These are phyloP conservation scores for Myotis myotis DNA, from an alignment of 2,797 vertebrate genomes.

Conservation along the genomic window DNA sequence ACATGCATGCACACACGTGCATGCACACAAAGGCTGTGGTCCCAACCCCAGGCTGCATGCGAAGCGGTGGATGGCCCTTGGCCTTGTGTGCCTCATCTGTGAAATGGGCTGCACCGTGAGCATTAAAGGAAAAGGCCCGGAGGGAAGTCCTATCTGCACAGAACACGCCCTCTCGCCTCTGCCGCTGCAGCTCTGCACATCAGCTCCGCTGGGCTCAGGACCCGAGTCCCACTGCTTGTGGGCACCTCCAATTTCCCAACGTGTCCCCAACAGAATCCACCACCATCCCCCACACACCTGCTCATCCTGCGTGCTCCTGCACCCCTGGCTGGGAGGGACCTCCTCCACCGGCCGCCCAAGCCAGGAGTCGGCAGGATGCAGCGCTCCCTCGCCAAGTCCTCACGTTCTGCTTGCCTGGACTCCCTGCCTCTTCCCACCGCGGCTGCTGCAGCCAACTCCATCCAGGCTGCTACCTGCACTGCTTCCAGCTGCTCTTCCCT, in stretches of 20 bases:
- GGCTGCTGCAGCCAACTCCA: background rate
- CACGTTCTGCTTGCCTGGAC: too few relatives aligned
- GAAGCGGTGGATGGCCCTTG: background rate
- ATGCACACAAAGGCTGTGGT: background rate
- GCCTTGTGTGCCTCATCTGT: background rate
- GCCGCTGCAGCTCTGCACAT: background rate
- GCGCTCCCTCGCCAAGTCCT: background rate
- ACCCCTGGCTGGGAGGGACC: background rate
- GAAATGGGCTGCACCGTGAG: background rate
- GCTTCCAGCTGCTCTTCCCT: background rate
- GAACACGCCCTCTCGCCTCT: background rate
- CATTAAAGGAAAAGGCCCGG: background rate
- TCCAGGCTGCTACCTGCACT: accelerated
- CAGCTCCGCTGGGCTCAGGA: background rate
- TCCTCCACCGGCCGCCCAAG: background rate
- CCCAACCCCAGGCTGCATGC: background rate
- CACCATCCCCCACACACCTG: background rate
- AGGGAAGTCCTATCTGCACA: background rate
- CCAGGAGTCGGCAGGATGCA: background rate
- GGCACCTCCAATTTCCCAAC: background rate
- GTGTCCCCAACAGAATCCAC: background rate
- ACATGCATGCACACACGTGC: background rate
- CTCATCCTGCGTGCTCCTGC: background rate
- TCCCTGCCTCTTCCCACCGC: too few relatives aligned
- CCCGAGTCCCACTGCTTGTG: background rate